Evolutionary conservation across 2,797 vertebrate species (phyloP), one percentile per base, ranked within the genome.

Genomic region (Ammospiza maritima): DNA sequence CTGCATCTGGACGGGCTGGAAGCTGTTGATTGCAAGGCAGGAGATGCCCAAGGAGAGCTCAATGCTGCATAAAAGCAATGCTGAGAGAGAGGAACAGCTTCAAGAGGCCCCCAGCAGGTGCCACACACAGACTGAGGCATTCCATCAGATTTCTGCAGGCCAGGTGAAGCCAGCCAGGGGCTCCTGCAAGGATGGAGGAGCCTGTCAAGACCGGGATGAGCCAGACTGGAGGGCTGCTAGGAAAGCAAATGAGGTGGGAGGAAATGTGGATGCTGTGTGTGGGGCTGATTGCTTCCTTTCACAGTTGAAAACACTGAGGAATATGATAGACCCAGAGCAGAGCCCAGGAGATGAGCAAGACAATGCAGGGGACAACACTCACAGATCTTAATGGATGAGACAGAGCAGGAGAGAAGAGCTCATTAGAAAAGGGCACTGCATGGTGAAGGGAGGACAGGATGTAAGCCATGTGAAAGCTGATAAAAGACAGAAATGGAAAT

Each of bases 401-500:
- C 2, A 13, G 83, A 53, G 26, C 60, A 67, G 71, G 56, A 84
- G 86, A 85, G 86, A 84, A 96, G 86, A 96, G 88, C 91, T 96
- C 73, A 79, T 96, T 94, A 94, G 82, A 13, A 75, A 96, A 95
- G 83, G 89, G 89, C 94, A 93, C 15, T n/a, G 44, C 80, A 58
- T 3, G 2, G 84, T 66, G 87, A 78, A 71, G 74, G 70, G 51
- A 87, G 74, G 67, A 90, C 81, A 80, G 72, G 61, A 23, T 82
- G 62, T 38, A 83, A 94, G 78, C 61, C 19, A 3, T 2, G 6
- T 85, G 86, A 94, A 93, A 89, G 81, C 86, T 93, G 93, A 85
- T 89, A 89, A 88, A 88, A 94, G 92, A 69, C 69, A 93, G 80
- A 84, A 93, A 93, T 85, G 36, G 75, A 93, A 94, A 94, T 94